Evolutionary conservation across 2,888 invertebrate genomes (phyloP), one percentile per base, ranked within the genome.

Genomic region (Thymelicus sylvestris): DNA sequence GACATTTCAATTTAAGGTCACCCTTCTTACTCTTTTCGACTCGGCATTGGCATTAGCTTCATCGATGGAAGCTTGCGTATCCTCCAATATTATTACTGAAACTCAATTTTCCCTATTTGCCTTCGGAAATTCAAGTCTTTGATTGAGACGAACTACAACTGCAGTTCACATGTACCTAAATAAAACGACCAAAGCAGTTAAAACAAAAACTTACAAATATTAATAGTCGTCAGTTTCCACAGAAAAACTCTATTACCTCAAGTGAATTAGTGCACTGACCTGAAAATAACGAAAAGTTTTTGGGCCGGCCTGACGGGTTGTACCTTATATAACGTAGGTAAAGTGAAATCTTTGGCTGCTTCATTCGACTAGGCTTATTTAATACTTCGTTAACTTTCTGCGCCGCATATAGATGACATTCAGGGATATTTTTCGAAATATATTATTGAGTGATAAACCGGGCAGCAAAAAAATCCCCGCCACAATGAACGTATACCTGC

Each of bases 1-100:
- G 92, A 79, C 92, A 91, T 92, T 92, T 91, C 75, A 77, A 76
- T 78, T 75, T 83, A 90, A 86, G 87, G 86, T 81, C 86, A 78
- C 19, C 59, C 57, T 59, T 59, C 48, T 67, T 73, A 75, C 74
- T 72, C 73, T 73, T 73, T 68, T 68, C 31, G 59, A 73, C 50
- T 59, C 44, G 44, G 63, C 50, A 61, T 47, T 68, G 68, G 63
- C 68, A 68, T 63, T 68, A 63, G 6, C 44, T 44, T 24, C 44
- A 39, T 63, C 68, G 68, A 68, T 63, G 39, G 39, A 31, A 6
- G 38, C 39, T n/a, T 7, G 13, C 39, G 39, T 59, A 59, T 38
- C 8, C 8, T 19, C 24, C 59, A 57, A 57, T 57, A 57, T 39
- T 55, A 55, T 55, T 55, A 52, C 52, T 55, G 5, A 12, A 55